These are phyloP conservation scores for Morpho achilles DNA, from an alignment of 2,888 invertebrate genomes.

Conservation along the genomic window DNA sequence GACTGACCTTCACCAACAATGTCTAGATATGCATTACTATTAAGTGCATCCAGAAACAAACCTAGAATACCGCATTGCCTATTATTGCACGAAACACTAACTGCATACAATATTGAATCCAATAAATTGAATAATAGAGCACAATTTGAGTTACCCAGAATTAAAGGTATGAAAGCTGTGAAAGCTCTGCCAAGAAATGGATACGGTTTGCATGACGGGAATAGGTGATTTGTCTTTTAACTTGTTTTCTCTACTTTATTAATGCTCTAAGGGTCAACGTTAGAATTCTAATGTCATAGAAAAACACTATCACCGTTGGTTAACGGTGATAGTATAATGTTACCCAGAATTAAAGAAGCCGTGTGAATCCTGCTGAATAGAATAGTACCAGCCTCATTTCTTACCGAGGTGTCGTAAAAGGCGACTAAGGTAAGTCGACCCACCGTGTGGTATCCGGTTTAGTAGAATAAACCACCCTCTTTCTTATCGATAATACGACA, in stretches of 20 bases:
- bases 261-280: slow-evolving; percentile 8
- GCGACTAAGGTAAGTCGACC: too few relatives aligned
- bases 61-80: slow-evolving; percentile 30
- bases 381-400: too few relatives aligned
- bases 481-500: too few relatives aligned
- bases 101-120: slow-evolving; percentile 12
- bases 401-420: too few relatives aligned
- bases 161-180: slow-evolving; percentile 52
- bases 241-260: slow-evolving; percentile 13
- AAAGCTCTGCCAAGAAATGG: slow-evolving; percentile 65
- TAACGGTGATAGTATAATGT: too few relatives aligned
- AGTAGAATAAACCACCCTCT: too few relatives aligned
- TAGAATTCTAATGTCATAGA: slow-evolving; percentile 24
- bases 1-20: slow-evolving; percentile 64
- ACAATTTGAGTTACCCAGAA: slow-evolving; percentile 45
- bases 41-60: slow-evolving; percentile 49
- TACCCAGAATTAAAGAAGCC: too few relatives aligned
- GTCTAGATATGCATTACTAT: slow-evolving; percentile 46
- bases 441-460: too few relatives aligned
- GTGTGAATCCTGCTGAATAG: too few relatives aligned
- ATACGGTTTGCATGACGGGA: slow-evolving; percentile 48
- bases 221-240: slow-evolving; percentile 32
- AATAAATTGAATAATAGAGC: slow-evolving; percentile 34
- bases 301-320: slow-evolving; percentile 9
- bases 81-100: slow-evolving; percentile 19